phyloP scores from a whole-genome alignment of 2,797 vertebrate genomes.

The Lycodopsis pacificus region DNA sequence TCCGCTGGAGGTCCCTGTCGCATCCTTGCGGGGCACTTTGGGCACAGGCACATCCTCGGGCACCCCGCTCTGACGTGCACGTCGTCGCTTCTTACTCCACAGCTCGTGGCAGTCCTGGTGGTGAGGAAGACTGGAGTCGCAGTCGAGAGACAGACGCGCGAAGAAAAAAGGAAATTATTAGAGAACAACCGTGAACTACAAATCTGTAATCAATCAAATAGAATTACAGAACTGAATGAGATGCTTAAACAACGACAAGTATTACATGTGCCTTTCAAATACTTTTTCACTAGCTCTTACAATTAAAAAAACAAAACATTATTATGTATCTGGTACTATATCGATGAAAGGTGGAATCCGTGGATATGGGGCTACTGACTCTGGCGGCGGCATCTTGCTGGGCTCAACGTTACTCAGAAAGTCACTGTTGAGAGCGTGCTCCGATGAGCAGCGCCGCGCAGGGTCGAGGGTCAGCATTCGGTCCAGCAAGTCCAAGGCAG shows the following conservation, averaged over 20 bases:
- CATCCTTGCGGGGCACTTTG: constrained; percentile 93
- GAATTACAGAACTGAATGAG: neutral
- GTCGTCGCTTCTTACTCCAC: constrained; percentile 97
- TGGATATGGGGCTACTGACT: constrained; percentile 87
- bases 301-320: neutral
- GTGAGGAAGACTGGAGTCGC: constrained; percentile 90
- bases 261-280: neutral
- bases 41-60: constrained; percentile 90
- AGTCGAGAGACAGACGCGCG: neutral
- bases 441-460: constrained; percentile 93
- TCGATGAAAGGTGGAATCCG: neutral
- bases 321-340: neutral
- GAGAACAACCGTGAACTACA: neutral
- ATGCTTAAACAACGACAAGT: neutral
- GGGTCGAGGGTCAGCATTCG: constrained; percentile 98
- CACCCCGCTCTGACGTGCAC: constrained; percentile 92
- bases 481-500: constrained; percentile 95
- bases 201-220: neutral
- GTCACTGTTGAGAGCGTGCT: constrained; percentile 93
- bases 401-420: constrained; percentile 96
- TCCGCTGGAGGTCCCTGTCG: constrained; percentile 84
- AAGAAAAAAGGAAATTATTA: neutral
- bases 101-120: constrained; percentile 98
- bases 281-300: neutral
- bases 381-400: constrained; percentile 97